Evolutionary conservation across 2,113 vertebrate genomes (phyloP), one percentile per base, ranked within the genome.

Genomic region (Paratilapia polleni): DNA sequence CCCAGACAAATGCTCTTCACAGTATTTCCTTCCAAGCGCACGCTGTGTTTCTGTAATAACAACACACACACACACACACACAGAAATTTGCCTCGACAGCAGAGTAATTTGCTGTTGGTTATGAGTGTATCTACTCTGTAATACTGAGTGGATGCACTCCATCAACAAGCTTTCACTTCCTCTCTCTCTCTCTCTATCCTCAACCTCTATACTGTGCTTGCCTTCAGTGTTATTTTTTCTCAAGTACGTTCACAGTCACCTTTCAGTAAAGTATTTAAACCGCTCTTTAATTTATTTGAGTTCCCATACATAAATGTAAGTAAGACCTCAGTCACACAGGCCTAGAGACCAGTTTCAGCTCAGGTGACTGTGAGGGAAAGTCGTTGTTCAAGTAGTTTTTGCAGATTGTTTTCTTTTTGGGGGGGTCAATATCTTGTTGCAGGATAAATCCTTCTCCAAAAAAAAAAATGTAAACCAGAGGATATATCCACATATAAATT

Each of bases 1-100:
- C 78, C 82, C 82, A 81, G 88, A 81, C 89, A 91, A 88, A 91
- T 88, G 91, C 86, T 91, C 86, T 82, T 87, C 78, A 26, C 77
- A 75, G 64, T 60, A 20, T 84, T 89, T 89, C 80, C 76, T 86
- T 86, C 68, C 60, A 76, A 70, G 60, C 49, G 22, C 66, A 62
- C 8, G 10, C 36, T 68, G 75, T 68, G 86, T 87, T 66, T 20
- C 54, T 78, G 31, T 75, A 58, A 84, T 76, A 89, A 85, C 70
- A 24, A 43, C 80, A 77, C 63, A 24, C 11, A 34, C 19, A 38
- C 59, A 75, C 52, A 76, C 22, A 15, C 60, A 66, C 38, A 70
- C 12, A 26, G 8, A 70, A 60, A 77, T 87, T 78, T 73, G 79
- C 75, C 77, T 83, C 73, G 1, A n/a, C 49, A 76, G 85, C 81